Evolutionary conservation across 92 coral and sea anemone species (phyloP).

Genomic region (Porites lobata): DNA sequence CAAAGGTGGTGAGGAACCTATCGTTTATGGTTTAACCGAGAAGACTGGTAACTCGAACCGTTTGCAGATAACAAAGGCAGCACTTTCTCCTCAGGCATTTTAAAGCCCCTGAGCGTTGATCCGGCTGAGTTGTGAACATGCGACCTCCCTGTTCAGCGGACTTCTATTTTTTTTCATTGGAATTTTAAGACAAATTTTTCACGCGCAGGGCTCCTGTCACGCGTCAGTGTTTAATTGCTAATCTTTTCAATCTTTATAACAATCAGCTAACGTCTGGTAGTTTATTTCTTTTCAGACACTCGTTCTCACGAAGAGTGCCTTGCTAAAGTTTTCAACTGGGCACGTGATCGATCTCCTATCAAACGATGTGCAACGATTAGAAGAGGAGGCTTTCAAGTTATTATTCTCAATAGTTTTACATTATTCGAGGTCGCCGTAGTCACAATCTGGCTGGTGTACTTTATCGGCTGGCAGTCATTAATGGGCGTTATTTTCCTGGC

Average conservation of each 20-base stretch:
- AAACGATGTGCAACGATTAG: constrained; percentile 7
- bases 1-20: no score
- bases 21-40: no score
- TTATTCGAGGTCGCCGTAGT: not conserved
- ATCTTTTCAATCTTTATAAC: not conserved
- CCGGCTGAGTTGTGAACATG: no score
- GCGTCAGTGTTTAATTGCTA: not conserved
- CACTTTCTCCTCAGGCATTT: no score
- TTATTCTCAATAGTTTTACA: not conserved
- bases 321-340: not conserved
- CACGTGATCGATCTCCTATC: not conserved
- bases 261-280: not conserved
- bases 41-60: no score
- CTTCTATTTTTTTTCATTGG: no score
- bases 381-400: not conserved
- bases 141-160: no score
- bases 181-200: no score
- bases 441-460: not conserved
- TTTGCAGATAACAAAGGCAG: no score
- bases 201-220: no score
- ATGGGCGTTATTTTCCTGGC: not conserved
- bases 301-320: not conserved
- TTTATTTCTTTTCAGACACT: not conserved
- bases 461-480: constrained; percentile 7
- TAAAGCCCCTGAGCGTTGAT: no score